Percentiles rank a stretch among this genome's conserved stretches.
Evolutionary conservation across 2,113 vertebrate genomes (phyloP).

Genomic region (Centrocercus urophasianus): DNA sequence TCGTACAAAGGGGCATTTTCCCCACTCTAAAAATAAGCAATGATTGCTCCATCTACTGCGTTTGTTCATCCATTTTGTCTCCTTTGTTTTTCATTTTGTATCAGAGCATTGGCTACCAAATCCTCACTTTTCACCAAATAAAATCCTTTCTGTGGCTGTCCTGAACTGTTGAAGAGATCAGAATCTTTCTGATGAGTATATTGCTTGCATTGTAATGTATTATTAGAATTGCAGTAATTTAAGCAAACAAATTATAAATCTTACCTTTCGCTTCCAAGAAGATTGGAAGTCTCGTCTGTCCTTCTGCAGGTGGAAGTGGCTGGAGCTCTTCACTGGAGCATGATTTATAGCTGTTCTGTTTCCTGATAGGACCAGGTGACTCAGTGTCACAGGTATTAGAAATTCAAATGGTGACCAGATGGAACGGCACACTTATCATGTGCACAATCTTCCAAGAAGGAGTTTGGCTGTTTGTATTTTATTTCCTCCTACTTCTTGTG

Average conservation of each 20-base stretch:
- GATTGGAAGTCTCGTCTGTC: neutral
- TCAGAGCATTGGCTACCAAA: neutral
- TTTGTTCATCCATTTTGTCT: neutral
- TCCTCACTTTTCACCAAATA: neutral
- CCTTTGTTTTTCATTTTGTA: neutral
- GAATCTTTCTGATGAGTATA: neutral
- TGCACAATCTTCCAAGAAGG: neutral
- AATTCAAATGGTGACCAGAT: neutral
- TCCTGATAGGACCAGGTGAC: constrained; percentile 54
- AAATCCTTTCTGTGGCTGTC: neutral
- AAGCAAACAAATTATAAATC: neutral
- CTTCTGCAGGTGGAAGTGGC: neutral
- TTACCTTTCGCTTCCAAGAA: constrained; percentile 37
- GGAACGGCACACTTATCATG: neutral
- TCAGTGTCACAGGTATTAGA: constrained; percentile 6
- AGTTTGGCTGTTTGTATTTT: neutral
- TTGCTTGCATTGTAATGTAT: neutral
- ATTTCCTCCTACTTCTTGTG: neutral
- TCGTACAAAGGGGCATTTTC: neutral
- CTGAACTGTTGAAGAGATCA: neutral
- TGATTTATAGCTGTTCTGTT: constrained; percentile 48
- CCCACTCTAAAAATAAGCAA: neutral
- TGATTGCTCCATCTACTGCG: neutral
- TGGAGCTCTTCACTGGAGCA: neutral
- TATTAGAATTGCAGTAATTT: neutral